Base-by-base conservation (phyloP, 2,888 invertebrate genomes). In the Cephus runcator region DNA sequence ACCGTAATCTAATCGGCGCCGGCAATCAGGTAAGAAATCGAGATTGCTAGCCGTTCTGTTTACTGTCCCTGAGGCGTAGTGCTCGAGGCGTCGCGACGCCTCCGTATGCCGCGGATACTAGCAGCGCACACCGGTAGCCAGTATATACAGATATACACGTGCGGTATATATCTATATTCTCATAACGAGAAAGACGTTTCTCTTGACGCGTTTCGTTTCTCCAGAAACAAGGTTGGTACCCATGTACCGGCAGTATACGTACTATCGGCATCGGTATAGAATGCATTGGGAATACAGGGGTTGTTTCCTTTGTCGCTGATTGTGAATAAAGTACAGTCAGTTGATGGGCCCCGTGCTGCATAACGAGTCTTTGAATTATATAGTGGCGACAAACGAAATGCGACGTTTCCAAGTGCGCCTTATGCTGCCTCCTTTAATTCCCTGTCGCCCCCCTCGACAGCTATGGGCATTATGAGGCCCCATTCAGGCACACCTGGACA, bases 11-110 rank as follows among this genome's bases (percentile, higher is more conserved):
- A 82, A 82, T 84, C 83, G 78, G 73, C 75, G 69, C 76, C 77
- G 76, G 77, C 81, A 83, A 83, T 83, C 83, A 84, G 84, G 85
- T 85, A 84, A 82, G 84, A 79, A 74, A 79, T 81, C 69, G 73
- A 75, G 79, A 81, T 81, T 79, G 73, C 69, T 75, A 69, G 15
- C 33, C 34, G 33, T 23, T 56, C 56, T 56, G 56, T 56, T 9
- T 23, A 56, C 56, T 56, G 56, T 56, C 56, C 23, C 23, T 23
- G 56, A 56, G 56, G 40, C 40, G 15, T 40, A 1, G 6, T 4
- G 40, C 40, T 40, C 40, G 15, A 40, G 40, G 56, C 56, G 56
- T 56, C 56, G 36, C 74, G 34, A 69, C 74, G 68, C 69, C 69
- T 34, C 23, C 30, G 40, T 34, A 75, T 1, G 71, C 34, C 30